Base-by-base conservation (phyloP, 1,140 invertebrate genomes). In the Drosophila sproati region DNA sequence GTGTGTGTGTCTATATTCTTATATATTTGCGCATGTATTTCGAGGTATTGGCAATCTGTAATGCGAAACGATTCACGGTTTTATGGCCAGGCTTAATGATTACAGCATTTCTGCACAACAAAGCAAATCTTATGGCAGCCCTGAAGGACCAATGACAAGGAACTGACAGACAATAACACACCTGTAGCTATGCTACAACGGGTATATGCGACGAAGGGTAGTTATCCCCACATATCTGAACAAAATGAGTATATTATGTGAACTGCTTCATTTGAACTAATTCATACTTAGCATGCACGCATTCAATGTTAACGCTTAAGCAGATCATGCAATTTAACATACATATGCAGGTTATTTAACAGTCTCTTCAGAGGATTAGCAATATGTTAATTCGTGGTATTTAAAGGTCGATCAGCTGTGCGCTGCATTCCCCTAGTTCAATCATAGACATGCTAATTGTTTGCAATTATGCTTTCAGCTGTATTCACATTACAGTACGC, bases 391-490 rank as follows among this genome's bases (percentile, higher is more conserved):
- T n/a, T 4, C n/a, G 3, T 43, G 45, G 51, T 74, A 74, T 70
- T 8, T 39, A 31, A 3, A 6, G 6, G 66, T 45, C 32, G 57
- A 12, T 2, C 51, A 5, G 6, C 4, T 7, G 5, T 20, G 0
- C 20, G 2, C 2, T n/a, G 29, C 20, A 6, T 7, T 5, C 41
- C n/a, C 32, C 45, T 48, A 12, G 48, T 56, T 54, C 66, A 12
- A 67, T 62, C 63, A 63, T 61, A 52, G 61, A 77, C 78, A 83
- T 80, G 80, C 78, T 89, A 89, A 88, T 88, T 89, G 85, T 89
- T 89, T 89, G 85, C 85, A 85, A 88, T 88, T 88, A 88, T 89
- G 85, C 85, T 88, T 88, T 88, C 70, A 67, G 60, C 54, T 55
- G 47, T 63, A 50, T 76, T 78, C 75, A 78, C 66, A 75, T 62